Conservation (phyloP, 2,888 invertebrate species). For the Augochlorella aurata region DNA sequence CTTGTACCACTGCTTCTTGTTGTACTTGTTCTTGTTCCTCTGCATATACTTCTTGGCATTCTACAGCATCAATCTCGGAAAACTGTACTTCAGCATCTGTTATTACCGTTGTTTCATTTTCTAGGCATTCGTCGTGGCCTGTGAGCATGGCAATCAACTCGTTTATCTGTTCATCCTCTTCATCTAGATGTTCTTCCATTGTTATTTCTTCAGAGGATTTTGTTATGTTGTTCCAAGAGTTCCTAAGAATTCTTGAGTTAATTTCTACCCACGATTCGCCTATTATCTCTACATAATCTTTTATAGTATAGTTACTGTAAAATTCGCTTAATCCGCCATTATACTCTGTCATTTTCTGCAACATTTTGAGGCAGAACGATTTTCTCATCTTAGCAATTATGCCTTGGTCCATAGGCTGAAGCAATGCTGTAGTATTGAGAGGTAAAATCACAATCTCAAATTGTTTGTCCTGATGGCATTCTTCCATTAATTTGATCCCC, state of each 20-base stretch:
- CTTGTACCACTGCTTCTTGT: background rate
- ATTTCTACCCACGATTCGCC: background rate
- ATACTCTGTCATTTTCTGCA: background rate
- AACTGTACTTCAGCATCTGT: background rate
- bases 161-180: background rate
- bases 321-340: background rate
- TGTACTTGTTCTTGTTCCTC: background rate
- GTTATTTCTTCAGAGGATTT: background rate
- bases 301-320: background rate
- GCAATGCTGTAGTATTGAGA: background rate
- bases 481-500: background rate
- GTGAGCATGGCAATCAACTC: background rate
- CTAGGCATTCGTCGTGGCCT: background rate
- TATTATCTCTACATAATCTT: constrained; percentile 1
- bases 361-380: background rate
- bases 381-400: background rate
- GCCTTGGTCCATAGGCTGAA: background rate
- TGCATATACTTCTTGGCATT: background rate
- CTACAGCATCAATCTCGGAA: background rate
- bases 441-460: background rate
- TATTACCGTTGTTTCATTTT: background rate
- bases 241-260: background rate
- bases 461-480: background rate
- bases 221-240: constrained; percentile 5
- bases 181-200: background rate